These are phyloP conservation scores for Sicus ferrugineus DNA, from an alignment of 2,888 invertebrate genomes.

Conservation along the genomic window DNA sequence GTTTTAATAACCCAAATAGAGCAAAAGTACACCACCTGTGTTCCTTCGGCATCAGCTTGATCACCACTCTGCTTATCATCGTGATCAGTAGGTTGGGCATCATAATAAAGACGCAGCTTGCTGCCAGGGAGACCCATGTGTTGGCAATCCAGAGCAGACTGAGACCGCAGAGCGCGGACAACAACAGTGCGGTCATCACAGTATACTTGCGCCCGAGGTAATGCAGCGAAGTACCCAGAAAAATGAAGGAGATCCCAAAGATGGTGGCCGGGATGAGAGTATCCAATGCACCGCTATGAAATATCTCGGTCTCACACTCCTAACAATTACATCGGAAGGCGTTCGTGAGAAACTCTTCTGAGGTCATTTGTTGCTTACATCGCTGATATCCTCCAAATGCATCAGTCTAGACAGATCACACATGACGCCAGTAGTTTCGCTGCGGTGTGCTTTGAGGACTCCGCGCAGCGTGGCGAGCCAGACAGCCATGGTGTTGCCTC, in stretches of 20 bases:
- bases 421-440: neutral
- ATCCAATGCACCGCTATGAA: slow-evolving; percentile 41
- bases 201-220: slow-evolving; percentile 41
- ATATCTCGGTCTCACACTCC: slow-evolving; percentile 45
- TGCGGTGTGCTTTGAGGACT: neutral
- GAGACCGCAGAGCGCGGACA: slow-evolving; percentile 41
- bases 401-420: neutral
- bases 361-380: neutral
- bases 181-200: slow-evolving; percentile 41
- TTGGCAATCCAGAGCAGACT: slow-evolving; percentile 37
- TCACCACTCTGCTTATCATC: slow-evolving; percentile 45
- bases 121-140: slow-evolving; percentile 34
- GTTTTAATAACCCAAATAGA: neutral
- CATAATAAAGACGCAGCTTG: slow-evolving; percentile 42
- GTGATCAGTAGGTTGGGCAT: slow-evolving; percentile 44
- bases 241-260: slow-evolving; percentile 42
- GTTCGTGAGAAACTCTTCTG: neutral
- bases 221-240: slow-evolving; percentile 42
- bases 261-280: slow-evolving; percentile 43
- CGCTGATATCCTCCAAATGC: neutral
- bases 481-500: slow-evolving; percentile 48
- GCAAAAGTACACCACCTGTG: slow-evolving; percentile 31
- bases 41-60: slow-evolving; percentile 47
- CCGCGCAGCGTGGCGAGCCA: slow-evolving; percentile 49
- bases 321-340: slow-evolving; percentile 8